Conservation (phyloP, 2,888 invertebrate species). For the Anticlea derivata region DNA sequence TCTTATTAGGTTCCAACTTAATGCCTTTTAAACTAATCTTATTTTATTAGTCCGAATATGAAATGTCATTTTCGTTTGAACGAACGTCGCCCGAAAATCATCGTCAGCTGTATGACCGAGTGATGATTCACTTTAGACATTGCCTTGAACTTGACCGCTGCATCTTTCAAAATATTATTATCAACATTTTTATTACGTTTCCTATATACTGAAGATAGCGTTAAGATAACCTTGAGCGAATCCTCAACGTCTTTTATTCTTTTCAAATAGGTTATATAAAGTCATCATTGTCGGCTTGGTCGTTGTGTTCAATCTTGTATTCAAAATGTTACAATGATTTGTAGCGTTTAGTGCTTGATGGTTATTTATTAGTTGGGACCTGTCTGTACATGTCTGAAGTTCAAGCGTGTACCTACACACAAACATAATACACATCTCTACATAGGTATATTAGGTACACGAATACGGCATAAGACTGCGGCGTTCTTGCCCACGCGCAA, state of each 20-base stretch:
- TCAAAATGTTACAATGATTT: slow-evolving; percentile 29
- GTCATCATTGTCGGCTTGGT: slow-evolving; percentile 17
- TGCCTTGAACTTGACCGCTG: slow-evolving; percentile 51
- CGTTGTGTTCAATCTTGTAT: slow-evolving; percentile 26
- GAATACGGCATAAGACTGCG: slow-evolving; percentile 42
- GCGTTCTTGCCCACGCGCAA: slow-evolving; percentile 42
- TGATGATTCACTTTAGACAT: slow-evolving; percentile 25
- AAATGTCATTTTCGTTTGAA: slow-evolving; percentile 4
- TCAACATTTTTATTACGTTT: slow-evolving; percentile 20
- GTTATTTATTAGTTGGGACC: slow-evolving; percentile 33
- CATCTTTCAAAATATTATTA: slow-evolving; percentile 8
- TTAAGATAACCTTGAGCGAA: too few species aligned
- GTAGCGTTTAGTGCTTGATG: slow-evolving; percentile 22
- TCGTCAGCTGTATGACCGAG: slow-evolving; percentile 3
- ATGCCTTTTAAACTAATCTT: slow-evolving; percentile 24
- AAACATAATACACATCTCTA: slow-evolving; percentile 32
- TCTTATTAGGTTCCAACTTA: slow-evolving; percentile 17
- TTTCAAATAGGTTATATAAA: neutral
- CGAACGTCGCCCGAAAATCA: too few species aligned
- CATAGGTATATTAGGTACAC: slow-evolving; percentile 46
- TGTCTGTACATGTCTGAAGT: slow-evolving; percentile 49
- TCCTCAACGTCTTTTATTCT: too few species aligned
- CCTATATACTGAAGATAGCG: neutral
- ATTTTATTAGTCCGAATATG: slow-evolving; percentile 8
- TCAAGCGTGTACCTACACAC: slow-evolving; percentile 83